These are phyloP conservation scores for Aromia moschata DNA, from an alignment of 2,888 invertebrate genomes.

Conservation along the genomic window DNA sequence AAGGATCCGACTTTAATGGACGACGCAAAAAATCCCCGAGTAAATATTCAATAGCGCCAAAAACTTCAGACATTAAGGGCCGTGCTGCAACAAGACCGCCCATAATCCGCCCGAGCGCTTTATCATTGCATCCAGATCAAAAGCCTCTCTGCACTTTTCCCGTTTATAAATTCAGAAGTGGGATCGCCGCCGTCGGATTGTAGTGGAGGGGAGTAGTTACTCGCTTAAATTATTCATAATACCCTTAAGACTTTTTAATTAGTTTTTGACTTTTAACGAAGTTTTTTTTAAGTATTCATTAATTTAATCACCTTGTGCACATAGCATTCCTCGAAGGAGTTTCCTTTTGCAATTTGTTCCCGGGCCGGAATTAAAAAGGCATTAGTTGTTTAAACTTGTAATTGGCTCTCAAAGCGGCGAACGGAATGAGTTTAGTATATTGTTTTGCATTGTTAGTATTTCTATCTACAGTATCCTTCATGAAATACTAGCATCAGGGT, in stretches of 20 bases:
- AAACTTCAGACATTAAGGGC: no score
- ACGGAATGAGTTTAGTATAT: no score
- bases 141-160: neutral
- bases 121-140: neutral
- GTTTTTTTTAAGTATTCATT: conserved; percentile 42
- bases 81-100: neutral
- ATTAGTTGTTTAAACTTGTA: no score
- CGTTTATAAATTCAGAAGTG: conserved; percentile 20
- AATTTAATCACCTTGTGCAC: conserved; percentile 38
- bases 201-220: conserved; percentile 27
- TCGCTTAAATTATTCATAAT: conserved; percentile 38
- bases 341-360: conserved; percentile 13
- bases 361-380: conserved; percentile 12
- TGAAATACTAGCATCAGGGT: no score
- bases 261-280: conserved; percentile 41
- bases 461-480: no score
- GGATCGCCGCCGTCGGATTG: conserved; percentile 2
- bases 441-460: no score
- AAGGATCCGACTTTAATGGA: no score
- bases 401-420: no score
- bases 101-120: neutral
- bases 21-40: no score
- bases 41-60: no score
- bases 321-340: conserved; percentile 29
- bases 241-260: conserved; percentile 36